Base-by-base conservation (phyloP, 1,140 invertebrate species). In the Bombus sibiricus region DNA sequence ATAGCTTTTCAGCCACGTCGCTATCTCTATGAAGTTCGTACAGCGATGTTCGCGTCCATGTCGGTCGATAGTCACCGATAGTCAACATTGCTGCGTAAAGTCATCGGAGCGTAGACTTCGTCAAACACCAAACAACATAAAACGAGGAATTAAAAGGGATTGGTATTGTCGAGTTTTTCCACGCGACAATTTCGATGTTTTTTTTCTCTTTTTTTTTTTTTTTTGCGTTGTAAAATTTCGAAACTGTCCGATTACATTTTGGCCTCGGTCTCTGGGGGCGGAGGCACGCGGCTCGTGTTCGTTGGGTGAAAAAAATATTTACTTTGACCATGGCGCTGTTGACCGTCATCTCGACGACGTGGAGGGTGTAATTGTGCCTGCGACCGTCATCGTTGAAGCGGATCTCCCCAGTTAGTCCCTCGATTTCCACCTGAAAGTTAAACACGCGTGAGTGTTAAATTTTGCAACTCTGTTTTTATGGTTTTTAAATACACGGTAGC, bases 341-440 rank as follows among this genome's bases (percentile, higher is more conserved):
- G 64, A 98, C 97, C 1, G 97, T 98, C 97, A 99, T 98, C 94
- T 99, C 98, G 85, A 99, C 97, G 41, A 99, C 97, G 92, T 99
- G 98, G 53, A 99, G 96, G 2, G 98, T 98, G 93, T 99, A 99
- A 95, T 99, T 98, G 88, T 97, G 96, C 85, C 98, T 96, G 90
- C 97, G 96, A 68, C 98, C 98, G 90, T 97, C 96, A 88, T 98
- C 97, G 92, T 97, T 98, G 94, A 99, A 98, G 83, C 97, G 97
- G 91, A 99, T 98, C 92, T 97, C 97, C 39, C 98, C 98, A 1
- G 98, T 99, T 83, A 99, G 95, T 37, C 98, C 98, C 95, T 98
- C 97, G 87, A 99, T 96, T 94, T 98, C 97, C 89, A 98, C 98
- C 98, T 99, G 96, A 80, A 72, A 68, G 3, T 81, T 74, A 62